These are phyloP conservation scores for Mustelus asterias DNA, from an alignment of 2,113 vertebrate genomes.

Conservation along the genomic window DNA sequence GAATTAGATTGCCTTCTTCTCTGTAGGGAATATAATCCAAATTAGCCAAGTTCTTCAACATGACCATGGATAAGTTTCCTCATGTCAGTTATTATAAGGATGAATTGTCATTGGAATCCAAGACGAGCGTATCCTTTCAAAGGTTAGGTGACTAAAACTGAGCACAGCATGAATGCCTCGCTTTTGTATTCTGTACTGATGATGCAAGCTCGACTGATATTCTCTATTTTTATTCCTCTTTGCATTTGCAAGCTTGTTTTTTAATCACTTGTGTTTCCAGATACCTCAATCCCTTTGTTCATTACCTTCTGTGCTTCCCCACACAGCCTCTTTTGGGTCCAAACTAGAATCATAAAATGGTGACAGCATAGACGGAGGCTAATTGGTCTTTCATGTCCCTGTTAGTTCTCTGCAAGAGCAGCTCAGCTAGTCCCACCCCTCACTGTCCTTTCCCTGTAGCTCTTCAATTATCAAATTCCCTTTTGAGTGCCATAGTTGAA, in stretches of 20 bases:
- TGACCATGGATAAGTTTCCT: not conserved
- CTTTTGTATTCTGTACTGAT: no score
- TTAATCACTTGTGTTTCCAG: not conserved
- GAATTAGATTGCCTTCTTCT: not conserved
- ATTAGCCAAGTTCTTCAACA: not conserved
- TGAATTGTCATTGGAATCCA: not conserved
- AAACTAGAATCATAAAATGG: not conserved
- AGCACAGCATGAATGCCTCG: not conserved
- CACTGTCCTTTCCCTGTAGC: no score
- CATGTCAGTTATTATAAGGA: not conserved
- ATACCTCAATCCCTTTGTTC: not conserved
- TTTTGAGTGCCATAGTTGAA: no score
- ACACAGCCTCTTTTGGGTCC: not conserved
- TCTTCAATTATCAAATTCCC: no score
- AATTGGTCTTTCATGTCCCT: no score
- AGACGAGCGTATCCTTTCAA: not conserved
- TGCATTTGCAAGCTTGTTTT: not conserved
- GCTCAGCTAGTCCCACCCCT: no score
- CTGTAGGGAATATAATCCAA: not conserved
- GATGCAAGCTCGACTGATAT: no score
- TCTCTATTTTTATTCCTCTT: not conserved
- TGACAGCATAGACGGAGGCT: no score
- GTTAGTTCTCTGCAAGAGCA: no score
- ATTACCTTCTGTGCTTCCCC: not conserved
- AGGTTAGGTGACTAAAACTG: not conserved